phyloP scores from a whole-genome alignment of 92 coral and sea anemone genomes.

The Parazoanthus darwini region DNA sequence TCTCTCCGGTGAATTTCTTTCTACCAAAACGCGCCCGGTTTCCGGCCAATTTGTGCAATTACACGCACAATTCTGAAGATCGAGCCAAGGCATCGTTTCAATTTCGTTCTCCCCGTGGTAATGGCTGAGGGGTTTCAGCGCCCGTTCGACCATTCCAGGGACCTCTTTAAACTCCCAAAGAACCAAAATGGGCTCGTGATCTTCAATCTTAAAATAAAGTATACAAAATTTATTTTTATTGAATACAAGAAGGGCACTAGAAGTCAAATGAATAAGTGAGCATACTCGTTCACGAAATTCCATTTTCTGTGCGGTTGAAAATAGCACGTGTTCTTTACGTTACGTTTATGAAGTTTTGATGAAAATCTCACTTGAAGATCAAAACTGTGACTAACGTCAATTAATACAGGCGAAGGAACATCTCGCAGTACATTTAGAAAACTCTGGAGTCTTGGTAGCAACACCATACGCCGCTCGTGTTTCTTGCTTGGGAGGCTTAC shows the following conservation, averaged over 20 bases:
- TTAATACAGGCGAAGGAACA: background rate
- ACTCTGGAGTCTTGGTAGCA: background rate
- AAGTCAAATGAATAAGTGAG: too few relatives aligned
- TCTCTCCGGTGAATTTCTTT: background rate
- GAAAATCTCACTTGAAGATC: conserved; percentile 5
- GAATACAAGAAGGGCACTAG: too few relatives aligned
- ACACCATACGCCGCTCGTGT: background rate
- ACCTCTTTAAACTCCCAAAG: background rate
- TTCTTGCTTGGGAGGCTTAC: background rate
- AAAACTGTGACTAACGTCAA: conserved; percentile 20
- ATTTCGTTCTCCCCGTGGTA: background rate
- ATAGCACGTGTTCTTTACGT: too few relatives aligned
- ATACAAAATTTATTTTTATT: too few relatives aligned
- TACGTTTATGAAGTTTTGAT: too few relatives aligned
- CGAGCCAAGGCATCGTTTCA: conserved; percentile 17
- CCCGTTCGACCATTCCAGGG: background rate
- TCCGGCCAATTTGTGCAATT: conserved; percentile 18
- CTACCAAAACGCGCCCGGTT: background rate
- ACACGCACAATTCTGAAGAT: background rate
- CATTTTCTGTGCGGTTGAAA: too few relatives aligned
- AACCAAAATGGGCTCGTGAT: conserved; percentile 9
- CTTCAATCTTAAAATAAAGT: background rate
- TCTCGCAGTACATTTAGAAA: background rate
- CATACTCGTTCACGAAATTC: too few relatives aligned
- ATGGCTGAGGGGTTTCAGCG: background rate